phyloP scores from a whole-genome alignment of 2,888 invertebrate genomes.

The Mantis religiosa region DNA sequence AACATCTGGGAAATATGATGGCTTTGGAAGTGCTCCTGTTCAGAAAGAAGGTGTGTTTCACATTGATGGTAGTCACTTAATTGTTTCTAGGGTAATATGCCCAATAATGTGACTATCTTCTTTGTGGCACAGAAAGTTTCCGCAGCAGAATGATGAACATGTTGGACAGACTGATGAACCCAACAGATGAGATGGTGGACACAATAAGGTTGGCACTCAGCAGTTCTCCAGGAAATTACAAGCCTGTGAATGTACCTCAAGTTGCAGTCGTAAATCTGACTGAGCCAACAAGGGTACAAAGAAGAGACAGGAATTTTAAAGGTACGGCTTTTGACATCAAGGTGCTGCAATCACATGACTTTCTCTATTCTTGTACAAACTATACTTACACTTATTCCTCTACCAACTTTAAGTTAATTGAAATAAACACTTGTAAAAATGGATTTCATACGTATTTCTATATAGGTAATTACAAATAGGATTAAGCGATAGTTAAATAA shows the following conservation, averaged over 20 bases:
- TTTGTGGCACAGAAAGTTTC: conserved; percentile 17
- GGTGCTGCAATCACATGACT: too few relatives aligned
- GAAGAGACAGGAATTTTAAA: neutral
- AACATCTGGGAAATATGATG: conserved; percentile 29
- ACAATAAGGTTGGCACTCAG: conserved; percentile 22
- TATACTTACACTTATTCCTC: too few relatives aligned
- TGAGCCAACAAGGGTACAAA: neutral
- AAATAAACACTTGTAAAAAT: too few relatives aligned
- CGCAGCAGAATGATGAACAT: conserved; percentile 27
- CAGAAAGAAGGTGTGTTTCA: conserved; percentile 20
- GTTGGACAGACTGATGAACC: conserved; percentile 23
- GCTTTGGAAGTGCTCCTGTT: conserved; percentile 30
- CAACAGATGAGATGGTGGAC: conserved; percentile 24
- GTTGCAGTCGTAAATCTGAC: too few relatives aligned
- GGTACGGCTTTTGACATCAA: neutral
- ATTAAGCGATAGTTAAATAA: too few relatives aligned
- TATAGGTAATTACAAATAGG: too few relatives aligned
- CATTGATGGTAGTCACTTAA: too few relatives aligned
- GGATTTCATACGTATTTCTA: too few relatives aligned
- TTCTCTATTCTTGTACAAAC: too few relatives aligned
- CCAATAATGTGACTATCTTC: neutral
- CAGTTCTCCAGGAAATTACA: conserved; percentile 29
- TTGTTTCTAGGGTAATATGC: neutral
- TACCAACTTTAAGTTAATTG: too few relatives aligned
- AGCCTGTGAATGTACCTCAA: conserved; percentile 20